Evolutionary conservation across 2,888 invertebrate species (phyloP), one percentile per base, ranked within the genome.

Genomic region (Mesorhabditis belari): DNA sequence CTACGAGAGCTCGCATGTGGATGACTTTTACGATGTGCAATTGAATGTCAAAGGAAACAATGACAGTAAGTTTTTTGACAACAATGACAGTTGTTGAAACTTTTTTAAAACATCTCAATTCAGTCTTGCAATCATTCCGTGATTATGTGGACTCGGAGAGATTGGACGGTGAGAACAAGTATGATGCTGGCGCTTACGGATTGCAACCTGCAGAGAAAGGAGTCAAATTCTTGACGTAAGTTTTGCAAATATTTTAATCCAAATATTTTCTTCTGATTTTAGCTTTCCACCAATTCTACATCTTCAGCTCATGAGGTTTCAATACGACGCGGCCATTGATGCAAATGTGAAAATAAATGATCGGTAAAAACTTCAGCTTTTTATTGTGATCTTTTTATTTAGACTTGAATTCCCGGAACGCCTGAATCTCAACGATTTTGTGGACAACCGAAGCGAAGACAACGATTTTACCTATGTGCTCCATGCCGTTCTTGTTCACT

Each of bases 11-110:
- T 91, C 90, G 17, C 87, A 94, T 69, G 89, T 89, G 28, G 98
- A 98, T 84, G 92, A 93, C 3, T 98, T 95, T 84, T 98, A 98
- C 82, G 98, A 98, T 82, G 95, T 98, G 77, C 98, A 98, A 81
- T 85, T 98, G 67, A 98, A 96, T 83, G 91, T 98, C 65, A 96
- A 96, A 83, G 94, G 94, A 71, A 95, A 95, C 85, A 93, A 92
- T 82, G 92, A 91, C 81, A 92, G 94, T 85, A 79, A 78, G n/a
- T n/a, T n/a, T n/a, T n/a, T n/a, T n/a, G n/a, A n/a, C n/a, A n/a
- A n/a, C n/a, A n/a, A n/a, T n/a, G n/a, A n/a, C n/a, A n/a, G n/a
- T n/a, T n/a, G n/a, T n/a, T n/a, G n/a, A n/a, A n/a, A n/a, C n/a
- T n/a, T n/a, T n/a, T n/a, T n/a, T n/a, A n/a, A n/a, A n/a, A n/a